phyloP scores from a whole-genome alignment of 2,888 invertebrate species.

The Trissonchulus sp. region DNA sequence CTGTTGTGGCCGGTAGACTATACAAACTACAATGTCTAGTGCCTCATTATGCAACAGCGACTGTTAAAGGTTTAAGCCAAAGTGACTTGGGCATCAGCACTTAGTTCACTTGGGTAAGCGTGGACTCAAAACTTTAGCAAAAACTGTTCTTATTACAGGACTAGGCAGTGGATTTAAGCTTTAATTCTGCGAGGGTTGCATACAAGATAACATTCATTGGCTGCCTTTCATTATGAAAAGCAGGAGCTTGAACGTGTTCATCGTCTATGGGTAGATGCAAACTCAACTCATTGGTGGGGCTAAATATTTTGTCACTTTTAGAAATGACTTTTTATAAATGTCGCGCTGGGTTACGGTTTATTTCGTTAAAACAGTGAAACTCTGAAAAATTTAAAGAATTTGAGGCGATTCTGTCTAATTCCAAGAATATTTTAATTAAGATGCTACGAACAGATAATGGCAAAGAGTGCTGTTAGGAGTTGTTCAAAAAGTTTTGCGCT shows the following conservation, averaged over 20 bases:
- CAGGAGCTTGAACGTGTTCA: no score
- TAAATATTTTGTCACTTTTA: background rate
- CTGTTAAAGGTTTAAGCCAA: no score
- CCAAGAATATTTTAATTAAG: background rate
- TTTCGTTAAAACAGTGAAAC: background rate
- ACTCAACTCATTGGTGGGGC: background rate
- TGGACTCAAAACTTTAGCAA: no score
- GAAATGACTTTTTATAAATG: no score
- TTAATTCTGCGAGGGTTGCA: background rate
- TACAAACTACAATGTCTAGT: no score
- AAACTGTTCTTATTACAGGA: no score
- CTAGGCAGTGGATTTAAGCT: no score
- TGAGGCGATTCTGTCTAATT: background rate
- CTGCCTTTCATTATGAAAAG: background rate
- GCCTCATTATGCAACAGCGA: no score
- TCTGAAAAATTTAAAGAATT: background rate
- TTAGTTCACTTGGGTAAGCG: no score
- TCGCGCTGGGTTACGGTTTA: background rate
- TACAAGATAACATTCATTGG: background rate
- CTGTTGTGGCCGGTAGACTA: no score
- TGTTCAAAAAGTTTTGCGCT: background rate
- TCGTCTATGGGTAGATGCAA: background rate
- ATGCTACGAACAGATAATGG: background rate
- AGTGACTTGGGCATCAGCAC: no score
- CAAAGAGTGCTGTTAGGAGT: background rate